These are phyloP conservation scores for Homalodisca vitripennis DNA, from an alignment of 1,140 invertebrate genomes.

Conservation along the genomic window DNA sequence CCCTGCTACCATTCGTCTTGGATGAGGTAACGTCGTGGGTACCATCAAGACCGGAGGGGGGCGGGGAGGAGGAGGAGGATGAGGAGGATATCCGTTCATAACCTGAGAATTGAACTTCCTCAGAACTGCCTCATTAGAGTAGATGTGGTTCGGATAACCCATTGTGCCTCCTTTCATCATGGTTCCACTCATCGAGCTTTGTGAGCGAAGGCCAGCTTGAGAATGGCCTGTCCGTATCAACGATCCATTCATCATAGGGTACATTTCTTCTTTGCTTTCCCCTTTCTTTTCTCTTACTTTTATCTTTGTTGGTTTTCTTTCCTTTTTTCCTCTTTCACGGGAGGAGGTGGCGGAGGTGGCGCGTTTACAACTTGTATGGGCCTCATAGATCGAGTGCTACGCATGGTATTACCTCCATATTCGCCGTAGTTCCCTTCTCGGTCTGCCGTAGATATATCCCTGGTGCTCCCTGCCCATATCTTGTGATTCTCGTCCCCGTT, in stretches of 20 bases:
- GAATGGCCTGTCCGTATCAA: conserved; percentile 43
- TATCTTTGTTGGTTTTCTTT: conserved; percentile 46
- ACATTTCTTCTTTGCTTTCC: conserved; percentile 53
- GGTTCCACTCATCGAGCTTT: conserved; percentile 44
- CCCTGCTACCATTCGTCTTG: conserved; percentile 37
- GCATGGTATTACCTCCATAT: conserved; percentile 66
- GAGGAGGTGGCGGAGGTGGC: conserved; percentile 74
- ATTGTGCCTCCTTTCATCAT: conserved; percentile 45
- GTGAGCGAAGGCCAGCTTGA: conserved; percentile 34
- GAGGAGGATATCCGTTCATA: conserved; percentile 36
- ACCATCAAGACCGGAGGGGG: conserved; percentile 43
- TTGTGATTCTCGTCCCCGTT: conserved; percentile 93
- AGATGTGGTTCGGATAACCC: conserved; percentile 46
- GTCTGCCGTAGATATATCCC: conserved; percentile 65
- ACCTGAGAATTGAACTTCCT: conserved; percentile 39
- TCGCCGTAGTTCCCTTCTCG: conserved; percentile 67
- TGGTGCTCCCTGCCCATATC: conserved; percentile 76
- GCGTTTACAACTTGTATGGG: conserved; percentile 77
- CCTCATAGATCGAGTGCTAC: conserved; percentile 64
- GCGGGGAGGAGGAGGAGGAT: no score
- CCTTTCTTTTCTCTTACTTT: conserved; percentile 43
- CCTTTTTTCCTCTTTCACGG: conserved; percentile 58
- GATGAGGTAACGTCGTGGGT: conserved; percentile 43
- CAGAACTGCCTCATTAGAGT: conserved; percentile 46
- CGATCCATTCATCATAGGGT: conserved; percentile 49